Conservation (phyloP, 2,888 invertebrate genomes). For the Eupithecia centaureata region DNA sequence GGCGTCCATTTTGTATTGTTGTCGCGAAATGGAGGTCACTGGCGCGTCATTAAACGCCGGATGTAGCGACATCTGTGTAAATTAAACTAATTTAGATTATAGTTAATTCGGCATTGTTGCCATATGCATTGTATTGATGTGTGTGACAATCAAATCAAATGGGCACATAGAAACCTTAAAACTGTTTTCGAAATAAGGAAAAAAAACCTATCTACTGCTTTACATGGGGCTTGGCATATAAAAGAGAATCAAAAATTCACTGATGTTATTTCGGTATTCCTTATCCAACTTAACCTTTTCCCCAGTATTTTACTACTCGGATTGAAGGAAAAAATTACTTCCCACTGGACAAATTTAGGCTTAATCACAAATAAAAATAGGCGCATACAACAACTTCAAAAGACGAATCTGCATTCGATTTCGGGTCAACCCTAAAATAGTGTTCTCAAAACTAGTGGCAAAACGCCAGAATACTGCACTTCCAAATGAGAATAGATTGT, state of each 20-base stretch:
- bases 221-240: not conserved
- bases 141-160: not conserved
- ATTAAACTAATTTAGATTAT: constrained; percentile 41
- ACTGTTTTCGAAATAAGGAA: not conserved
- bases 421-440: constrained; percentile 41
- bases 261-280: not conserved
- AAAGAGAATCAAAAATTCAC: not conserved
- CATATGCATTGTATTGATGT: constrained; percentile 34
- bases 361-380: not conserved
- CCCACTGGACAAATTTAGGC: not conserved
- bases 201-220: not conserved
- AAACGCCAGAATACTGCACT: constrained; percentile 37
- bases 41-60: constrained; percentile 41
- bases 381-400: constrained; percentile 15
- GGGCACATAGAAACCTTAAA: not conserved
- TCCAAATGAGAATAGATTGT: constrained; percentile 39
- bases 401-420: constrained; percentile 34
- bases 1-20: constrained; percentile 70
- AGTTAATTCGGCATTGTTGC: constrained; percentile 38
- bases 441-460: constrained; percentile 42
- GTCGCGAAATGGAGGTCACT: constrained; percentile 62
- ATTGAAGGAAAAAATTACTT: not conserved
- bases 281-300: not conserved
- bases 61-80: constrained; percentile 45
- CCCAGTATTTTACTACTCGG: not conserved